phyloP scores from a whole-genome alignment of 2,888 invertebrate species.

The Rotaria sp. region DNA sequence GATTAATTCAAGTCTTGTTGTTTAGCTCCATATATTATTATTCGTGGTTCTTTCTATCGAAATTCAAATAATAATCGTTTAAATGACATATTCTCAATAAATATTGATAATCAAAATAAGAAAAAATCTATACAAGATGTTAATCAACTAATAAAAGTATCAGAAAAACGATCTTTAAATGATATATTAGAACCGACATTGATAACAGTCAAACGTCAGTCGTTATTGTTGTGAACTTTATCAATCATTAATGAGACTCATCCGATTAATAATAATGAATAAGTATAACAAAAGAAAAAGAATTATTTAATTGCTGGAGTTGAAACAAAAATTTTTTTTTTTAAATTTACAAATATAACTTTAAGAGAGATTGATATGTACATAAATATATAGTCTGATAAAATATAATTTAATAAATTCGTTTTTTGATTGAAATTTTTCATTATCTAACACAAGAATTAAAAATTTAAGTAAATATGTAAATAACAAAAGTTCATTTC shows the following conservation, averaged over 20 bases:
- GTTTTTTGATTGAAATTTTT: no score
- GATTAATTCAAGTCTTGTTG: not conserved
- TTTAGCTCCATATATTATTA: constrained; percentile 6
- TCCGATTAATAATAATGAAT: not conserved
- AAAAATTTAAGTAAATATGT: no score
- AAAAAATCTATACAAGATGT: not conserved
- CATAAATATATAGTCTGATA: no score
- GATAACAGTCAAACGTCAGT: not conserved
- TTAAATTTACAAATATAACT: no score
- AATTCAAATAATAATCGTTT: not conserved
- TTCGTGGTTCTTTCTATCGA: not conserved
- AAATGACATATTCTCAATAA: not conserved
- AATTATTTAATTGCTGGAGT: not conserved
- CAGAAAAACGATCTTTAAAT: not conserved
- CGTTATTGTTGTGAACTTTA: not conserved
- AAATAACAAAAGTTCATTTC: no score
- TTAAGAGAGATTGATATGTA: no score
- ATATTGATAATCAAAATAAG: not conserved
- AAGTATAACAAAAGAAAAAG: not conserved
- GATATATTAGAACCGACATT: not conserved
- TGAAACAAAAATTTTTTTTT: not conserved
- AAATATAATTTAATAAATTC: no score
- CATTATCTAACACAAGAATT: no score
- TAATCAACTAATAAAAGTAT: not conserved
- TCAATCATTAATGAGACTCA: not conserved